phyloP scores from a whole-genome alignment of 2,113 vertebrate species.

The Gambusia holbrooki region DNA sequence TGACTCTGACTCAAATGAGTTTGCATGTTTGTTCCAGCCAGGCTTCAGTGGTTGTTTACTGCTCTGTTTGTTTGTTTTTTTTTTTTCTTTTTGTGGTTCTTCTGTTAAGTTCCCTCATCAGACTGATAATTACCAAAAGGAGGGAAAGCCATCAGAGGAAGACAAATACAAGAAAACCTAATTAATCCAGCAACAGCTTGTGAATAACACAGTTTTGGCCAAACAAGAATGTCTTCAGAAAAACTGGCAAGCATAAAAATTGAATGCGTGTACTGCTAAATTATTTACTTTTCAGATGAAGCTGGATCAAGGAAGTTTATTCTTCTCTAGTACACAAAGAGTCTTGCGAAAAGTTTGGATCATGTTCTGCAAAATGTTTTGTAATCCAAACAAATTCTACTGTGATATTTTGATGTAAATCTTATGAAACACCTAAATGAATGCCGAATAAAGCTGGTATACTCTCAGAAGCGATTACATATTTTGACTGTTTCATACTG shows the following conservation, averaged over 20 bases:
- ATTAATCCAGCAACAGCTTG: not conserved
- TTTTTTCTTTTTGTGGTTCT: not conserved
- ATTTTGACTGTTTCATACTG: too few species aligned
- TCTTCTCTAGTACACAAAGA: not conserved
- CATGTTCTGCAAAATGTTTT: not conserved
- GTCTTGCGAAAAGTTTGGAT: not conserved
- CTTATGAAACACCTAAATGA: too few species aligned
- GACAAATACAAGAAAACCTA: not conserved
- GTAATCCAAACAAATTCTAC: too few species aligned
- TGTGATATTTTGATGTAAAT: too few species aligned
- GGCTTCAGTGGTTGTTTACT: slow-evolving; percentile 3
- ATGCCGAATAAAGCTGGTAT: too few species aligned
- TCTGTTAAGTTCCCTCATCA: slow-evolving; percentile 8
- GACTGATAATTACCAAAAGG: slow-evolving; percentile 12
- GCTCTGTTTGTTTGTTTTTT: not conserved
- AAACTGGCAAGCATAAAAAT: not conserved
- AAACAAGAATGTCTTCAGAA: not conserved
- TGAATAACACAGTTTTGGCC: not conserved
- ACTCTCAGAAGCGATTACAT: too few species aligned
- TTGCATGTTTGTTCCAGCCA: slow-evolving; percentile 14
- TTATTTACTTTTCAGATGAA: not conserved
- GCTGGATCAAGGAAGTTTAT: not conserved
- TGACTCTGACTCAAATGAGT: slow-evolving; percentile 8
- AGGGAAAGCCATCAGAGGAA: not conserved
- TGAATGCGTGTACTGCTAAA: not conserved